These are phyloP conservation scores for Nipponacmea schrenckii DNA, from an alignment of 2,888 invertebrate species.

Conservation along the genomic window DNA sequence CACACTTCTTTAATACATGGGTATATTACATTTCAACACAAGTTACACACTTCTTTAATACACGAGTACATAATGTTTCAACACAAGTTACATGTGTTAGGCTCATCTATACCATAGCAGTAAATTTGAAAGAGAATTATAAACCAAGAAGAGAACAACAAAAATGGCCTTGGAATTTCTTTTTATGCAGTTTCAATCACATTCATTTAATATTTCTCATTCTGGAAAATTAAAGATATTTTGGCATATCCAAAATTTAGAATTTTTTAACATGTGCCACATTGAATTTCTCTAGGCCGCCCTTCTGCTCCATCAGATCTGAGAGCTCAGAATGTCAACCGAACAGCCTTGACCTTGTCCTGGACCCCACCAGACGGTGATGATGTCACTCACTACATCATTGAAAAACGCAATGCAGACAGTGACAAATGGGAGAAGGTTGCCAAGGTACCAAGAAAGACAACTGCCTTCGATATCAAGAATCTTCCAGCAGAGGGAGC, in stretches of 20 bases:
- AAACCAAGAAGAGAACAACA: too few species aligned
- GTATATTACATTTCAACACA: too few species aligned
- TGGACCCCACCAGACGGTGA: constrained; percentile 64
- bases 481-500: constrained; percentile 43
- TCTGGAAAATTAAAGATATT: too few species aligned
- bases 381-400: constrained; percentile 62
- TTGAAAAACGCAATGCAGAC: constrained; percentile 72
- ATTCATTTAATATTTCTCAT: too few species aligned
- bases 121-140: too few species aligned
- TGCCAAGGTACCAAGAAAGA: constrained; percentile 47
- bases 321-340: constrained; percentile 55
- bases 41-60: too few species aligned
- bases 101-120: too few species aligned
- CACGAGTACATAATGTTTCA: too few species aligned
- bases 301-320: constrained; percentile 56
- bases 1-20: too few species aligned
- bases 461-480: constrained; percentile 46
- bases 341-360: constrained; percentile 55
- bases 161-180: too few species aligned
- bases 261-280: not conserved
- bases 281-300: constrained; percentile 35
- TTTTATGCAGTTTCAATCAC: too few species aligned
- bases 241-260: not conserved
- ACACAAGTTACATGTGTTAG: too few species aligned
- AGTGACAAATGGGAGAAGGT: constrained; percentile 78